Percentiles rank a stretch among this genome's conserved stretches.
These are phyloP conservation scores for Acleris sparsana DNA, from an alignment of 2,888 invertebrate genomes.

Conservation along the genomic window DNA sequence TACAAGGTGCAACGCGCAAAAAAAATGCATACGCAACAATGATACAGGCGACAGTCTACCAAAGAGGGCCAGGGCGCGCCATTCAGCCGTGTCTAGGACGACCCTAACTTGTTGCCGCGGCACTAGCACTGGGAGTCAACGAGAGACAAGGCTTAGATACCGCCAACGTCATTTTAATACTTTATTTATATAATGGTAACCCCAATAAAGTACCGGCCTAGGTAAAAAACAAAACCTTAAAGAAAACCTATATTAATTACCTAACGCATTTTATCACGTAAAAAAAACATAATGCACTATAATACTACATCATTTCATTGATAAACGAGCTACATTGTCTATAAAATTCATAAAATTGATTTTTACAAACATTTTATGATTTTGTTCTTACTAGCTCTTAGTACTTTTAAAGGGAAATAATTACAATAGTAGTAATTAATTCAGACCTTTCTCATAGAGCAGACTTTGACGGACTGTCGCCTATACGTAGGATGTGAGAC, in stretches of 20 bases:
- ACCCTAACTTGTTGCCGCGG: conserved; percentile 1
- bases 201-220: conserved; percentile 4
- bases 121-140: conserved; percentile 15
- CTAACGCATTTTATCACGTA: conserved; percentile 11
- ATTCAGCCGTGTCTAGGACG: not conserved
- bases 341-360: conserved; percentile 8
- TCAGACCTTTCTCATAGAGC: not conserved
- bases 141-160: not conserved
- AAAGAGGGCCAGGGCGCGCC: conserved; percentile 2
- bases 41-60: conserved; percentile 28
- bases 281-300: conserved; percentile 11
- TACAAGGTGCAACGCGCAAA: conserved; percentile 11
- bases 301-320: conserved; percentile 21
- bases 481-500: conserved; percentile 23
- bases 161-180: conserved; percentile 21
- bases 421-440: conserved; percentile 5
- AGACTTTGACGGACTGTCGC: conserved; percentile 30
- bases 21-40: conserved; percentile 12
- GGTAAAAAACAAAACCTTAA: conserved; percentile 1
- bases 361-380: conserved; percentile 19
- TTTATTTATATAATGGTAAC: conserved; percentile 19
- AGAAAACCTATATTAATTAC: conserved; percentile 18
- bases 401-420: conserved; percentile 4
- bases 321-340: conserved; percentile 1
- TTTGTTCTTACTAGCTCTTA: conserved; percentile 10